Conservation (phyloP, 2,797 vertebrate genomes). For the Limosa lapponica region DNA sequence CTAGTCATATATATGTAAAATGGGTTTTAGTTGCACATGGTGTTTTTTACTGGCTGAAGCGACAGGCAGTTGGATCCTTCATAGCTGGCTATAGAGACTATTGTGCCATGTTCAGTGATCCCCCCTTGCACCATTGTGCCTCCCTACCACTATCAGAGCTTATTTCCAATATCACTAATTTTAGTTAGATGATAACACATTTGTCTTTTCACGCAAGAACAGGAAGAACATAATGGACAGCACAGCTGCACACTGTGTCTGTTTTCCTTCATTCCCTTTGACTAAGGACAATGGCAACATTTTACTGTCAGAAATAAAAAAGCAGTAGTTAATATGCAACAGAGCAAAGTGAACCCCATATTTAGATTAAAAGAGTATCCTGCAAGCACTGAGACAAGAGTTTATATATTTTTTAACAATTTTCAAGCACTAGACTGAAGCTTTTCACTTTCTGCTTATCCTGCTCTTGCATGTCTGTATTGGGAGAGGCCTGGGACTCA, state of each 20-base stretch:
- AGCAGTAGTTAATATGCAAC: not conserved
- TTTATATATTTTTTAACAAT: not conserved
- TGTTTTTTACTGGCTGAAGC: not conserved
- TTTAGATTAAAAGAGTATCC: not conserved
- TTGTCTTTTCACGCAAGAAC: not conserved
- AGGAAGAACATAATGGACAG: not conserved
- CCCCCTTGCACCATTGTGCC: not conserved
- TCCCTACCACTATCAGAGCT: not conserved
- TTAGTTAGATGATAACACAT: not conserved
- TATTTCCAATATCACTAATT: not conserved
- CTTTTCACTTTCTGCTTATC: accelerated
- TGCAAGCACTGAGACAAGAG: not conserved
- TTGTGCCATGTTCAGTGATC: not conserved
- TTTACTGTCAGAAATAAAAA: not conserved
- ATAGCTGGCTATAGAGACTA: not conserved
- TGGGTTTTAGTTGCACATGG: not conserved
- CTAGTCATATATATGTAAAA: not conserved
- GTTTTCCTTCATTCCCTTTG: not conserved
- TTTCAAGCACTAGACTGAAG: not conserved
- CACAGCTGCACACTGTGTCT: not conserved
- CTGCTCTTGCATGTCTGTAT: not conserved
- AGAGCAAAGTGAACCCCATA: not conserved
- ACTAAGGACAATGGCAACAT: not conserved
- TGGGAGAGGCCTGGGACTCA: not conserved
- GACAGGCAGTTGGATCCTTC: not conserved